Percentiles rank a stretch among this genome's conserved stretches.
phyloP scores from a whole-genome alignment of 2,888 invertebrate genomes.

The Sepioteuthis lessoniana region DNA sequence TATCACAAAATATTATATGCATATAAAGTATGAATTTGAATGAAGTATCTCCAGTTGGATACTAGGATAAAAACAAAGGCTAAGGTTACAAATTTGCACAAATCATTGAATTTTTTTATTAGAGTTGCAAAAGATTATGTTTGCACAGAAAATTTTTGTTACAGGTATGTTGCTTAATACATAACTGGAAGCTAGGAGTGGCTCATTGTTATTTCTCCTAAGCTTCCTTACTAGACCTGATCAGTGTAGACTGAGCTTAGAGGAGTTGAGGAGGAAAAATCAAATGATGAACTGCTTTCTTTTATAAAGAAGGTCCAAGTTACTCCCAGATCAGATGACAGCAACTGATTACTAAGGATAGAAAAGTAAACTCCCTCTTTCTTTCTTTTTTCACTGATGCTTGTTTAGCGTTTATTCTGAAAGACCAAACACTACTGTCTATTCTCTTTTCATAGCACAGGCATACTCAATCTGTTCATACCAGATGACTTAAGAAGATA shows the following conservation, averaged over 20 bases:
- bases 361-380: background rate
- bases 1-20: no score
- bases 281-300: background rate
- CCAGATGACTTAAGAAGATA: background rate
- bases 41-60: no score
- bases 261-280: background rate
- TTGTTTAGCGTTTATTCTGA: background rate
- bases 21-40: no score
- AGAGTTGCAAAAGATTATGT: no score
- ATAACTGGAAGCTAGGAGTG: background rate
- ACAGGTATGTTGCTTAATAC: no score
- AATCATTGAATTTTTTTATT: no score
- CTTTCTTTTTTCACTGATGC: background rate
- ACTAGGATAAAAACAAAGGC: no score
- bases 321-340: constrained; percentile 33
- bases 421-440: background rate
- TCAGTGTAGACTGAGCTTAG: background rate
- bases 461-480: background rate
- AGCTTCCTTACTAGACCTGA: background rate
- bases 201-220: background rate
- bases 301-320: background rate
- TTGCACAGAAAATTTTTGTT: no score
- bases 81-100: no score
- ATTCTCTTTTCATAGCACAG: no score
- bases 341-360: background rate